These are phyloP conservation scores for Hipposideros larvatus DNA, from an alignment of 2,797 vertebrate genomes.

Conservation along the genomic window DNA sequence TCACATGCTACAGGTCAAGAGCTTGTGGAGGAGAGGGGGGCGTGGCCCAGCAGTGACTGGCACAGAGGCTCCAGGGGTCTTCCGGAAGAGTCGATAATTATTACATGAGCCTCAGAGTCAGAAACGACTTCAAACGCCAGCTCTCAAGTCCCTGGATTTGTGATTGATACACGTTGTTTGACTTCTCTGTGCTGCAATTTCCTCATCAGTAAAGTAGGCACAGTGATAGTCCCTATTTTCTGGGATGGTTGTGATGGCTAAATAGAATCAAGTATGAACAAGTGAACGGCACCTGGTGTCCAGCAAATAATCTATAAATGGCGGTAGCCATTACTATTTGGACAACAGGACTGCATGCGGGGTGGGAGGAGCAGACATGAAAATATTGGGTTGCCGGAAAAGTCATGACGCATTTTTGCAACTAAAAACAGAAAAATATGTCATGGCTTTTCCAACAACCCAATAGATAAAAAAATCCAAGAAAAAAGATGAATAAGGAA, in stretches of 20 bases:
- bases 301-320: accelerated
- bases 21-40: background rate
- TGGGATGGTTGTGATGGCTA: background rate
- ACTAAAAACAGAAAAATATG: no score
- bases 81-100: background rate
- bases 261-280: accelerated
- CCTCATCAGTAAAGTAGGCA: background rate
- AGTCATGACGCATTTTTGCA: no score
- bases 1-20: background rate
- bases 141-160: background rate
- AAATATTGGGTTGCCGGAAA: no score
- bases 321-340: background rate
- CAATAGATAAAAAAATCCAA: background rate
- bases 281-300: background rate
- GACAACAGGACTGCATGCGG: background rate
- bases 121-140: background rate
- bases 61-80: background rate
- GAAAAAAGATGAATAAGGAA: background rate
- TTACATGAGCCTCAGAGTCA: background rate
- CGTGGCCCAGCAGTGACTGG: background rate
- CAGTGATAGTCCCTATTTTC: background rate
- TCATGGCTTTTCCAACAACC: no score
- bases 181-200: background rate
- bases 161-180: background rate
- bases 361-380: background rate